Conservation (phyloP, 2,113 vertebrate species). For the Heloderma charlesbogerti region DNA sequence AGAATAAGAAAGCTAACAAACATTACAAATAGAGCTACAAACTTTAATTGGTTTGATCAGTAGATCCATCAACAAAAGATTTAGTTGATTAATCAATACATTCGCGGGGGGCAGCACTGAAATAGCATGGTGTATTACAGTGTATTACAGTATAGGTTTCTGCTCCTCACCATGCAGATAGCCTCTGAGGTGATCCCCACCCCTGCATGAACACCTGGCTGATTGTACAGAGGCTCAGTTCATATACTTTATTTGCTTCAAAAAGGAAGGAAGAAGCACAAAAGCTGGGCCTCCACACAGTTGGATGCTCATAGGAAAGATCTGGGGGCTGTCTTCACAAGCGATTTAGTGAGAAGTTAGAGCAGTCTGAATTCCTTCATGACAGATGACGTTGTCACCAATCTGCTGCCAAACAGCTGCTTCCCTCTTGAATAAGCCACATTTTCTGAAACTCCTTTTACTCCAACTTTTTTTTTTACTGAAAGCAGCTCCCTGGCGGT, state of each 20-base stretch:
- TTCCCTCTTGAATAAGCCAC: no score
- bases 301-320: background rate
- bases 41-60: background rate
- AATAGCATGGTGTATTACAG: background rate
- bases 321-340: no score
- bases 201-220: background rate
- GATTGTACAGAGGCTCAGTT: background rate
- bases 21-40: background rate
- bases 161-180: background rate
- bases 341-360: no score
- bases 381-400: no score
- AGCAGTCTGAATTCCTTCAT: no score
- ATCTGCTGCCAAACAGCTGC: no score
- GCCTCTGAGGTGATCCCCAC: background rate
- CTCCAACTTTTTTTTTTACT: no score
- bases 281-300: background rate
- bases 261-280: background rate
- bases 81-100: background rate
- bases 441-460: no score
- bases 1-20: background rate
- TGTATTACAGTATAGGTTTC: no score
- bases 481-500: no score
- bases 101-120: background rate
- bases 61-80: background rate
- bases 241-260: background rate